Evolutionary conservation across 2,113 vertebrate species (phyloP).

Genomic region (Pygathrix nemaeus): DNA sequence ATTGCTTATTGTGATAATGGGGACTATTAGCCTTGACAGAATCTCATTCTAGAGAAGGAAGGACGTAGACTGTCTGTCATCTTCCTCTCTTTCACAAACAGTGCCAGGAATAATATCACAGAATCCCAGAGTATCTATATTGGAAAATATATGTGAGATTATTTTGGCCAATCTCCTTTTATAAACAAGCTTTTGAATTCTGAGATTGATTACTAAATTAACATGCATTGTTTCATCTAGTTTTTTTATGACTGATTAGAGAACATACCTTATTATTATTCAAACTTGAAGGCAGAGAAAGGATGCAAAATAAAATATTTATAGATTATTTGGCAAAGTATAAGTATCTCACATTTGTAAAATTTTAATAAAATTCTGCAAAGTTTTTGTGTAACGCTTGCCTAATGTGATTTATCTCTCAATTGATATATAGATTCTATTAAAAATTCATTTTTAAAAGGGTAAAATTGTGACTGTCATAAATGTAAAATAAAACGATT

Average conservation of each 20-base stretch:
- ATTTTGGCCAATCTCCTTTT: neutral
- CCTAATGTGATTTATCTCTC: neutral
- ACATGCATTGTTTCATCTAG: neutral
- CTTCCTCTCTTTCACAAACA: neutral
- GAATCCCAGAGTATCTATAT: neutral
- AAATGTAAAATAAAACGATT: neutral
- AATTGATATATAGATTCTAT: neutral
- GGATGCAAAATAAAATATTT: neutral
- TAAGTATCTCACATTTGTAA: neutral
- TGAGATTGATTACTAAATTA: neutral
- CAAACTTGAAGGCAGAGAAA: neutral
- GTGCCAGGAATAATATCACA: neutral
- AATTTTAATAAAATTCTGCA: neutral
- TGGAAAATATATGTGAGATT: neutral
- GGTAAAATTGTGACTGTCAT: neutral
- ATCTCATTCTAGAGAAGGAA: neutral
- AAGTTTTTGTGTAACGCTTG: neutral
- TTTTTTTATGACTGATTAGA: neutral
- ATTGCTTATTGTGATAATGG: neutral
- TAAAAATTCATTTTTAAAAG: neutral
- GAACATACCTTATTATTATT: conserved; percentile 3
- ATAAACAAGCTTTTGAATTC: neutral
- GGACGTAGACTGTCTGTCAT: neutral
- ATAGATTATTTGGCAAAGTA: neutral
- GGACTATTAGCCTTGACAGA: neutral